Conservation (phyloP, 2,797 vertebrate genomes). For the Gymnopithys bicolor region DNA sequence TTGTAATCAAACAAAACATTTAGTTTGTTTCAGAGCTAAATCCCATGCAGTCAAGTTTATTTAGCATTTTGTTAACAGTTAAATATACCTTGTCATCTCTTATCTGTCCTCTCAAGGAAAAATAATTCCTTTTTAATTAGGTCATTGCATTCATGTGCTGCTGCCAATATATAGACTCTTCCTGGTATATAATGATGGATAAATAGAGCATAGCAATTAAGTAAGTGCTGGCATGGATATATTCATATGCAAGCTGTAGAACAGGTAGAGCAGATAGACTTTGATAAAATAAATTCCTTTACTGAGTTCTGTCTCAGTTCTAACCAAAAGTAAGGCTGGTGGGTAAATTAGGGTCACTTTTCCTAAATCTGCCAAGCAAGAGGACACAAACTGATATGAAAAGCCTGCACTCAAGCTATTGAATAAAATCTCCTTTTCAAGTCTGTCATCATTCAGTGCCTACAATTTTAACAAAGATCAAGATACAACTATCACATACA, state of each 20-base stretch:
- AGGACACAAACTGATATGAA: background rate
- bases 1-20: slow-evolving; percentile 14
- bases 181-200: background rate
- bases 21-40: slow-evolving; percentile 22
- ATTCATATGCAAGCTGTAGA: background rate
- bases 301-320: background rate
- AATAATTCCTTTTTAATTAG: background rate
- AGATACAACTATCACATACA: background rate
- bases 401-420: background rate
- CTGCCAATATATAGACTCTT: background rate
- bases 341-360: background rate
- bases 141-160: background rate
- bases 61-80: background rate
- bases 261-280: background rate
- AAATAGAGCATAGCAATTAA: background rate
- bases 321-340: background rate
- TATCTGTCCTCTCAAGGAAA: background rate
- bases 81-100: background rate
- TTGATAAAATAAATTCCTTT: background rate
- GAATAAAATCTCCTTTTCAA: background rate
- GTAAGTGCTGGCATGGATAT: background rate
- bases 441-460: background rate
- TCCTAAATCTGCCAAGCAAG: background rate
- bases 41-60: background rate
- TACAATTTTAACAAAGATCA: background rate